phyloP scores from a whole-genome alignment of 2,113 vertebrate genomes.

The Gracilinanus agilis region DNA sequence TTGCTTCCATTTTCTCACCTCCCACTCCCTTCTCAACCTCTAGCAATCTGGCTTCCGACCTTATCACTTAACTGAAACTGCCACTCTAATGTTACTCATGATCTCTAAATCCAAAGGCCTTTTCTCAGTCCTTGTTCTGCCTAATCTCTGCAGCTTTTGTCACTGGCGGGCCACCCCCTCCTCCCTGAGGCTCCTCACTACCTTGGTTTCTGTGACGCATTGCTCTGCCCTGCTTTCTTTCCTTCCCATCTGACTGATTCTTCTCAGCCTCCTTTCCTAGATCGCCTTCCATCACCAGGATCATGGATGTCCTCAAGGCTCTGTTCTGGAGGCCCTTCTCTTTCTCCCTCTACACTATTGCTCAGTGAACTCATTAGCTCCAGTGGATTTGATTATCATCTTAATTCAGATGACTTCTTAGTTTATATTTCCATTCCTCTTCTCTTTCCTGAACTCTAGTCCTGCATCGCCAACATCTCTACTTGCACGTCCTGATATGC shows the following conservation, averaged over 20 bases:
- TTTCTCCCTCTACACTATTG: neutral
- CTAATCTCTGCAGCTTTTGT: neutral
- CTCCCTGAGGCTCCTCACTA: neutral
- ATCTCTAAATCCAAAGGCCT: neutral
- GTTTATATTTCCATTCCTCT: neutral
- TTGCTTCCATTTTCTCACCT: neutral
- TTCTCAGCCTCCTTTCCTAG: neutral
- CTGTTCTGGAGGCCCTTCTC: neutral
- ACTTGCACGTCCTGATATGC: no score
- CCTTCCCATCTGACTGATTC: neutral
- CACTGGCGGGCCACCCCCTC: neutral
- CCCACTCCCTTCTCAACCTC: constrained; percentile 6
- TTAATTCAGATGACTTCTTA: neutral
- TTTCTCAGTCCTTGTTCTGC: neutral
- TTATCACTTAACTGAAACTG: neutral
- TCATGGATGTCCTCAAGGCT: neutral
- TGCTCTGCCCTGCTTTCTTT: neutral
- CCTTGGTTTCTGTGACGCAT: neutral
- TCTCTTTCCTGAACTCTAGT: neutral
- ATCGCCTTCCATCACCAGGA: neutral
- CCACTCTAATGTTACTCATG: neutral
- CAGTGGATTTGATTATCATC: neutral
- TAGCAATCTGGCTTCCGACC: neutral
- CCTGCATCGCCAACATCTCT: neutral
- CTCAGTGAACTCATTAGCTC: neutral